Percentiles rank a stretch among this genome's conserved stretches.
Evolutionary conservation across 2,113 vertebrate species (phyloP).

Genomic region (Malaclemys terrapin): DNA sequence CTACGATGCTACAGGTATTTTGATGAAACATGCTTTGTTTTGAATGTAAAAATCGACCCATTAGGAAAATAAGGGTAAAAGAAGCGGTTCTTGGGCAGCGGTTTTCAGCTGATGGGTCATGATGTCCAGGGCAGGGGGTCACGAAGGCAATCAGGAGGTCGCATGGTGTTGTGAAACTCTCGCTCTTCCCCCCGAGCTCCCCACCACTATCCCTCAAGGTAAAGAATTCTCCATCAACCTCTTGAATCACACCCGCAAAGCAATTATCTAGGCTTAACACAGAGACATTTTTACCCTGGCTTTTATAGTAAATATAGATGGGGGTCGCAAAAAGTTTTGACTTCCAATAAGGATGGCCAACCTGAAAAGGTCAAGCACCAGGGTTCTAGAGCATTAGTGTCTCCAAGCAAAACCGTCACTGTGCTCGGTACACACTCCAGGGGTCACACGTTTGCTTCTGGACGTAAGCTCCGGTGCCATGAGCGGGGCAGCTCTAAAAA

Average conservation of each 20-base stretch:
- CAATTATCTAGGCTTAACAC: not conserved
- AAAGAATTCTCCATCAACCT: not conserved
- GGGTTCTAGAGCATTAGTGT: not conserved
- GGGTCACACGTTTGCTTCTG: not conserved
- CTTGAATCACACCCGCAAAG: not conserved
- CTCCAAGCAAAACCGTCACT: accelerated
- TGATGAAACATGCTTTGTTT: not conserved
- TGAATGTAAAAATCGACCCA: not conserved
- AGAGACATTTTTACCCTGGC: not conserved
- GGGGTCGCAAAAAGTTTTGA: not conserved
- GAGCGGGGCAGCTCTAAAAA: accelerated
- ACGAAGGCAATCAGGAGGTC: not conserved
- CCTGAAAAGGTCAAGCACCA: not conserved
- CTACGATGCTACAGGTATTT: not conserved
- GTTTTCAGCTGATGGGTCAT: not conserved
- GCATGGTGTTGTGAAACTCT: not conserved
- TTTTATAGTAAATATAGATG: not conserved
- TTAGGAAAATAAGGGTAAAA: not conserved
- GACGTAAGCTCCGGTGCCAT: not conserved
- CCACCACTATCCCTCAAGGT: not conserved
- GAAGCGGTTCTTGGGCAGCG: not conserved
- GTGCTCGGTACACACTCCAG: accelerated
- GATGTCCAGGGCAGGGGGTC: not conserved
- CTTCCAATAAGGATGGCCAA: not conserved
- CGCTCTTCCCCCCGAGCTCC: too few relatives aligned